phyloP scores from a whole-genome alignment of 1,140 invertebrate species.

The Drosophila burlai region DNA sequence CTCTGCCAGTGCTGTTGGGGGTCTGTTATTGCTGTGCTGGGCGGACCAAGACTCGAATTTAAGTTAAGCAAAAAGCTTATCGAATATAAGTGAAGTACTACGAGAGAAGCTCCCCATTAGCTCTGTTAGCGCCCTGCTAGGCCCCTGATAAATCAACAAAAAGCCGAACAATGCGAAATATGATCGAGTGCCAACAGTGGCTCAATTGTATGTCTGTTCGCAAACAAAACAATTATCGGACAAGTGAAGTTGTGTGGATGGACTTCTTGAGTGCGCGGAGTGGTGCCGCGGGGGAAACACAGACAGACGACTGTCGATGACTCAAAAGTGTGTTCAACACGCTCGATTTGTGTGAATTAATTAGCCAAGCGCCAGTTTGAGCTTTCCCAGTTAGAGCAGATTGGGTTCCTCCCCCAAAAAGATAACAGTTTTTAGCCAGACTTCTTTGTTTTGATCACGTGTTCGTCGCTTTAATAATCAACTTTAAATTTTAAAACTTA shows the following conservation, averaged over 20 bases:
- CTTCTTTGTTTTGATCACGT: conserved; percentile 7
- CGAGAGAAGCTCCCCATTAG: neutral
- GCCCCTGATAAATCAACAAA: neutral
- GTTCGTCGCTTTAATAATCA: neutral
- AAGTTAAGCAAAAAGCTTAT: neutral
- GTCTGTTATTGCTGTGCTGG: neutral
- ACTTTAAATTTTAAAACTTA: neutral
- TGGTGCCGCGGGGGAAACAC: conserved; percentile 24
- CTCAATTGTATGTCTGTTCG: conserved; percentile 22
- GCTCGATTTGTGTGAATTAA: conserved; percentile 24
- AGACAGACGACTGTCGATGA: conserved; percentile 15
- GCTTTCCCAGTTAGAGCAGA: neutral
- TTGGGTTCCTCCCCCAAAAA: neutral
- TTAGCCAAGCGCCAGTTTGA: conserved; percentile 27
- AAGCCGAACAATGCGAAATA: conserved; percentile 16
- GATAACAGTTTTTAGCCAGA: neutral
- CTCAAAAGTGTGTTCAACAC: conserved; percentile 24
- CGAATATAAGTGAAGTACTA: neutral
- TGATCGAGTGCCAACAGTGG: conserved; percentile 44
- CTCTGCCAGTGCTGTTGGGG: neutral
- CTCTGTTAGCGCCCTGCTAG: neutral
- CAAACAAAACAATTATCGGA: conserved; percentile 47
- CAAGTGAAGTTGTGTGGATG: conserved; percentile 31
- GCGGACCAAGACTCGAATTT: neutral
- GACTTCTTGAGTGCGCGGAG: conserved; percentile 23